Evolutionary conservation across 2,888 invertebrate species (phyloP).

Genomic region (Liopterus haemorrhoidalis): DNA sequence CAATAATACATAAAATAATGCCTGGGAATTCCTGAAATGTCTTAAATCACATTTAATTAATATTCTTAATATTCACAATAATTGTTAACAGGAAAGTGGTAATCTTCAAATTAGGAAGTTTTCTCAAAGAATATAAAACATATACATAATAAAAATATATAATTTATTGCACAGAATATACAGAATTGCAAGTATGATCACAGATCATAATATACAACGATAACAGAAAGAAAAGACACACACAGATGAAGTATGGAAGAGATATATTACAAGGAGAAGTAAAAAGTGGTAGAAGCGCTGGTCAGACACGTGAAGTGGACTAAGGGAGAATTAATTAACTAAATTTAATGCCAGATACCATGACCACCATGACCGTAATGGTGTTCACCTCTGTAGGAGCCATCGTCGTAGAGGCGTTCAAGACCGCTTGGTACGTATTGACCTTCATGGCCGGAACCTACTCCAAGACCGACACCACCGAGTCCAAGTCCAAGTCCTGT

Average conservation of each 20-base stretch:
- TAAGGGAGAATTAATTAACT: neutral
- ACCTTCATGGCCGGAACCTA: slow-evolving; percentile 33
- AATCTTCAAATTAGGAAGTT: too few relatives aligned
- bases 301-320: neutral
- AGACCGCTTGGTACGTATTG: slow-evolving; percentile 32
- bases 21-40: too few relatives aligned
- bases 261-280: slow-evolving; percentile 2
- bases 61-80: too few relatives aligned
- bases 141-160: slow-evolving; percentile 16
- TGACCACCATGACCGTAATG: slow-evolving; percentile 22
- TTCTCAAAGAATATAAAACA: too few relatives aligned
- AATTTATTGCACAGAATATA: slow-evolving; percentile 14
- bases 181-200: too few relatives aligned
- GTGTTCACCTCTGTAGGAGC: slow-evolving; percentile 37
- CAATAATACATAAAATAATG: neutral
- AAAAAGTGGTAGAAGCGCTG: neutral
- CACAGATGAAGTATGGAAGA: neutral
- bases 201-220: slow-evolving; percentile 9
- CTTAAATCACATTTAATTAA: too few relatives aligned
- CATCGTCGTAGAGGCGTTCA: slow-evolving; percentile 36
- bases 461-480: slow-evolving; percentile 19
- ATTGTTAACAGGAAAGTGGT: too few relatives aligned
- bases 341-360: neutral
- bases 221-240: too few relatives aligned
- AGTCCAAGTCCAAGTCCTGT: slow-evolving; percentile 20